Percentiles rank a stretch among this genome's conserved stretches.
phyloP scores from a whole-genome alignment of 1,140 invertebrate species.

The Cephus cinctus region DNA sequence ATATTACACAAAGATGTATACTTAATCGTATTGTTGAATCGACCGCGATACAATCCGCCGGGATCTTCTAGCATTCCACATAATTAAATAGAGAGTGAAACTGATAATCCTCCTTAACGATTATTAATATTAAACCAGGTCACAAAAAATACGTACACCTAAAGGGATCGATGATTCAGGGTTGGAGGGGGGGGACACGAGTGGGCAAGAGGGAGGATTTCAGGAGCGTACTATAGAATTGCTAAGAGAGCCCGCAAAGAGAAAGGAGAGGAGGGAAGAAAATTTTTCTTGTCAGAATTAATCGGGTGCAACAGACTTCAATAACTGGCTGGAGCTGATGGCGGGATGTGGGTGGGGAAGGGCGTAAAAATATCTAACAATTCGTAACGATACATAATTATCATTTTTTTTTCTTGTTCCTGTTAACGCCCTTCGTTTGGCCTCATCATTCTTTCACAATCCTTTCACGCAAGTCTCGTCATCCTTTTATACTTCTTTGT shows the following conservation, averaged over 20 bases:
- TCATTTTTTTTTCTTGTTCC: not conserved
- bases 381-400: not conserved
- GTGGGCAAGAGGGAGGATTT: too few relatives aligned
- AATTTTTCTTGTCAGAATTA: too few relatives aligned
- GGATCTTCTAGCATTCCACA: constrained; percentile 28
- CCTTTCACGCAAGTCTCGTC: too few relatives aligned
- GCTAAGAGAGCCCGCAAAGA: too few relatives aligned
- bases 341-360: too few relatives aligned
- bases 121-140: constrained; percentile 40
- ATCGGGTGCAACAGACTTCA: too few relatives aligned
- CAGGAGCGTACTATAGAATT: too few relatives aligned
- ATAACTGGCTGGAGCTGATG: too few relatives aligned
- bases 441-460: not conserved
- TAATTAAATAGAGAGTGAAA: constrained; percentile 39
- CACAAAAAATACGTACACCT: constrained; percentile 35
- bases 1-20: constrained; percentile 49
- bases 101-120: constrained; percentile 26
- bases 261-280: too few relatives aligned
- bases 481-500: too few relatives aligned
- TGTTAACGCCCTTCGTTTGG: not conserved
- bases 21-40: constrained; percentile 40
- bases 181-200: constrained; percentile 10
- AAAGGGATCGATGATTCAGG: too few relatives aligned
- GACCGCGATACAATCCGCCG: constrained; percentile 35
- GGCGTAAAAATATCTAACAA: constrained; percentile 1